These are phyloP conservation scores for Anniella stebbinsi DNA, from an alignment of 2,797 vertebrate genomes.

Conservation along the genomic window DNA sequence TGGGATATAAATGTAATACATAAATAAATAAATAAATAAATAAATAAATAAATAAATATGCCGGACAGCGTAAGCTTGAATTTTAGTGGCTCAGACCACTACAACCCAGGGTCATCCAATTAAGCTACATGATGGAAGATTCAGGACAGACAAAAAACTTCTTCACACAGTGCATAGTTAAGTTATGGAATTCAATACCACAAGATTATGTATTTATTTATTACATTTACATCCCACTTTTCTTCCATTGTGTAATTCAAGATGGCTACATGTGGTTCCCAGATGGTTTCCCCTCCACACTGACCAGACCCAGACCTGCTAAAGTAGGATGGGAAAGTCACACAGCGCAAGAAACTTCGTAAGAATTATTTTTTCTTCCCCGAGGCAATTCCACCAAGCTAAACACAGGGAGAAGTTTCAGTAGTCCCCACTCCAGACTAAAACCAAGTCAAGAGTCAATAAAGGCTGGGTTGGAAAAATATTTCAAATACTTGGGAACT, in stretches of 20 bases:
- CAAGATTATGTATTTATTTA: no score
- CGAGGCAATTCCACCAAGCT: background rate
- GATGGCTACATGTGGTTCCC: no score
- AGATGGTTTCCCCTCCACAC: no score
- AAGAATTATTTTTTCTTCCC: background rate
- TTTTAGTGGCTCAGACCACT: background rate
- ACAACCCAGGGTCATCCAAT: background rate
- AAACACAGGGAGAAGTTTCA: background rate
- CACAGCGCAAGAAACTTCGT: background rate
- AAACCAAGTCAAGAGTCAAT: background rate
- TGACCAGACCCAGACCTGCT: no score
- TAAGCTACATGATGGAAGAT: background rate
- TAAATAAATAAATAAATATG: background rate
- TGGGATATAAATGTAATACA: background rate
- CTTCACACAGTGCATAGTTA: no score
- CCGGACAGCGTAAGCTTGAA: background rate
- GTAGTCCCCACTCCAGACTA: background rate
- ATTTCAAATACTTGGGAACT: conserved; percentile 4
- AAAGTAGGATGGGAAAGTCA: background rate
- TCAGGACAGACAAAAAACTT: background rate
- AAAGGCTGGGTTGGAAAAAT: background rate
- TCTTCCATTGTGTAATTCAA: no score
- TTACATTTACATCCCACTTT: no score
- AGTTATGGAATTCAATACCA: no score
- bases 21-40: no score